Evolutionary conservation across 1,140 invertebrate species (phyloP).

Genomic region (Oncopodura yosiiana): DNA sequence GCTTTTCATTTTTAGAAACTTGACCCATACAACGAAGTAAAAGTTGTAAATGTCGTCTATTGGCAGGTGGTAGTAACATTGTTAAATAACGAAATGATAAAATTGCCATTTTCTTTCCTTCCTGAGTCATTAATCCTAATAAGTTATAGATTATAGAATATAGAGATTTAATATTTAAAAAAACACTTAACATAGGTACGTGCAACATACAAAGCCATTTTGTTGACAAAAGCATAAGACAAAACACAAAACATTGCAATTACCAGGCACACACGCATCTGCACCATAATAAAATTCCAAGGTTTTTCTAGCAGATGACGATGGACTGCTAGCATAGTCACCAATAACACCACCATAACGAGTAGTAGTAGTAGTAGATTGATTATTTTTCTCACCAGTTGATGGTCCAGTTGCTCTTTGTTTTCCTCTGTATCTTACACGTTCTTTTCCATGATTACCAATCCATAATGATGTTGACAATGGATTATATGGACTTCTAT

Average conservation of each 20-base stretch:
- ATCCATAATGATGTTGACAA: not conserved
- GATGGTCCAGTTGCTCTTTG: not conserved
- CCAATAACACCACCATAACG: not conserved
- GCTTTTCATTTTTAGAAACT: slow-evolving; percentile 28
- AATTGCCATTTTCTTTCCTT: slow-evolving; percentile 28
- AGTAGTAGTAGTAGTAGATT: not conserved
- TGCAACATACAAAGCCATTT: not conserved
- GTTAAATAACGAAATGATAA: slow-evolving; percentile 28
- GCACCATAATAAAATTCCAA: slow-evolving; percentile 31
- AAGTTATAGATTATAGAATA: not conserved
- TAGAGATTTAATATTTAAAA: not conserved
- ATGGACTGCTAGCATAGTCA: slow-evolving; percentile 25
- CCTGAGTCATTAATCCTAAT: slow-evolving; percentile 29
- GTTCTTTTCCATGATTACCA: not conserved
- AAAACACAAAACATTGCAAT: slow-evolving; percentile 8
- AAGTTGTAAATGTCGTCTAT: slow-evolving; percentile 29
- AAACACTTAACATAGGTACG: not conserved
- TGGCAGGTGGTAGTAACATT: slow-evolving; percentile 20
- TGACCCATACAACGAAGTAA: slow-evolving; percentile 31
- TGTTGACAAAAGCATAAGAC: not conserved
- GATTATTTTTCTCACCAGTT: not conserved
- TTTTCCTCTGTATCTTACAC: too few relatives aligned
- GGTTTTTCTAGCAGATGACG: slow-evolving; percentile 25
- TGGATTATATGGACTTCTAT: slow-evolving; percentile 17
- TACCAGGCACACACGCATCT: slow-evolving; percentile 30